Base-by-base conservation (phyloP, 2,888 invertebrate species). In the Pollenia griseotomentosa region DNA sequence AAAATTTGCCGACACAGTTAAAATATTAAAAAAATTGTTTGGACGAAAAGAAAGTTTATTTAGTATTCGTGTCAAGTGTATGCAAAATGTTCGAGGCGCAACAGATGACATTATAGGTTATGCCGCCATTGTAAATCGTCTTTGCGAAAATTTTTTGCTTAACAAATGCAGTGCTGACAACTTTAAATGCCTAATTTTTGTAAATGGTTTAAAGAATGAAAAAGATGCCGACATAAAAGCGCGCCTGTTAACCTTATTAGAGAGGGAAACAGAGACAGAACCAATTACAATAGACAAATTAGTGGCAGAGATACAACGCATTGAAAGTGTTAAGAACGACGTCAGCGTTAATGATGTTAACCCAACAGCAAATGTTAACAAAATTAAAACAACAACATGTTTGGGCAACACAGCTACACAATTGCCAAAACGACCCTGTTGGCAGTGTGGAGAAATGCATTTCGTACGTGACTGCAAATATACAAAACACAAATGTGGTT, bases 131-230 rank as follows among this genome's bases (percentile, higher is more conserved):
- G 84, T 87, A 5, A 88, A 89, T 19, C 75, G 59, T 40, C 44
- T 46, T 14, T 87, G 85, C 55, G 85, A 86, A 85, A 65, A 85
- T 57, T 89, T 88, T 46, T 51, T 84, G 10, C 12, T 65, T 6
- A 44, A 33, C 12, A 68, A 63, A 65, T 75, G 63, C 53, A 75
- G 19, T 40, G 53, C 53, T 42, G 42, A 75, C 63, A 75, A 75
- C 19, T 65, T 73, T 23, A 73, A 73, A 59, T 73, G 73, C 40
- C n/a, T 73, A 19, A 73, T 73, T 23, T 59, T 48, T 63, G 42
- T 57, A 44, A 77, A 65, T n/a, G 65, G 75, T 4, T 65, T 77
- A 19, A 77, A 19, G 16, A 48, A 11, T 2, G 75, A 65, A 12
- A 65, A 42, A 53, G 63, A 77, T 12, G 3, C 8, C 3, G 75